phyloP scores from a whole-genome alignment of 1,140 invertebrate species.

The Calliphora vicina region DNA sequence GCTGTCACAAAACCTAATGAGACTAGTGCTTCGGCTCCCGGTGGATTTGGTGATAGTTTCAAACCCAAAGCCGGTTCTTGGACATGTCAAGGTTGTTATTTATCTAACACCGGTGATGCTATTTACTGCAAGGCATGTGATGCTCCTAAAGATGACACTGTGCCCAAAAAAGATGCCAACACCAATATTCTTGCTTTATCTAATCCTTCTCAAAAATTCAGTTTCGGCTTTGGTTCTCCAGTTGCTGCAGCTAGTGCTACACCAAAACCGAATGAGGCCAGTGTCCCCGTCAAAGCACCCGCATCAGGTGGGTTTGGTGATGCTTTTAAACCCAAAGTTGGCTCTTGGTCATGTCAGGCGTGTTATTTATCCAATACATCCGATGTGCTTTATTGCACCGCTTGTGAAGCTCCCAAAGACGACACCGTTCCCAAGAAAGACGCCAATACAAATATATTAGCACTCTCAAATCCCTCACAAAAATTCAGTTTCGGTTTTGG shows the following conservation, averaged over 20 bases:
- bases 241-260: constrained; percentile 15
- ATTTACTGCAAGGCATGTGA: constrained; percentile 70
- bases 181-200: constrained; percentile 40
- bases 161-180: constrained; percentile 58
- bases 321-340: constrained; percentile 73
- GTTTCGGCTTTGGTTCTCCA: constrained; percentile 39
- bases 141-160: constrained; percentile 64
- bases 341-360: constrained; percentile 74
- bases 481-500: constrained; percentile 47
- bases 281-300: constrained; percentile 29
- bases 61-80: constrained; percentile 74
- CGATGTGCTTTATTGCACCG: constrained; percentile 65
- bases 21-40: constrained; percentile 40
- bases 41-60: constrained; percentile 67
- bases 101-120: constrained; percentile 66
- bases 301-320: constrained; percentile 59
- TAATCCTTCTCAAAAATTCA: constrained; percentile 43
- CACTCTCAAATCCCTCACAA: constrained; percentile 38
- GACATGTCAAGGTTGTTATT: constrained; percentile 73
- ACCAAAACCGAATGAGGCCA: background rate
- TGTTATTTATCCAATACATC: constrained; percentile 72
- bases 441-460: constrained; percentile 36
- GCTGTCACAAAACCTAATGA: background rate
- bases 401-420: constrained; percentile 68
- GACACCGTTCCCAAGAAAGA: constrained; percentile 62